A percentile compares a stretch with the other conserved stretches of the same genome.
Conservation (phyloP, 2,888 invertebrate genomes). For the Hypomecis atomaria region DNA sequence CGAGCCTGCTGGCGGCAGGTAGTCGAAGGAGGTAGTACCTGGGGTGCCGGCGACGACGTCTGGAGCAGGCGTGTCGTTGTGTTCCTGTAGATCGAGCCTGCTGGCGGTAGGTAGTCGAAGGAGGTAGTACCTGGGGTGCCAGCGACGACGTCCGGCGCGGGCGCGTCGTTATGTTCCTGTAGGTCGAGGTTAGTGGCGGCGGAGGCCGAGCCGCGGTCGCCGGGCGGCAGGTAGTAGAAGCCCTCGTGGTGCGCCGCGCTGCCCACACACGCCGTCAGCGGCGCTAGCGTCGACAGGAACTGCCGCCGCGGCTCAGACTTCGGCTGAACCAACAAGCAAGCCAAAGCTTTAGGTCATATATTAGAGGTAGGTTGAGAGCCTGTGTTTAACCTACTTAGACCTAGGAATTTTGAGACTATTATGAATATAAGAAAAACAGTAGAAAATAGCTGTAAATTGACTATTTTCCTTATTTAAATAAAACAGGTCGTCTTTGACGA, state of each 20-base stretch:
- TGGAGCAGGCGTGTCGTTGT: conserved; percentile 86
- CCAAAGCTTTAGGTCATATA: too few relatives aligned
- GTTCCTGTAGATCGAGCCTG: conserved; percentile 85
- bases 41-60: conserved; percentile 92
- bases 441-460: too few relatives aligned
- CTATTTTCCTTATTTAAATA: too few relatives aligned
- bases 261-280: conserved; percentile 91
- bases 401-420: too few relatives aligned
- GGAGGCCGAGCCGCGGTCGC: conserved; percentile 85
- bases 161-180: conserved; percentile 78
- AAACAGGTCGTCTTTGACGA: too few relatives aligned
- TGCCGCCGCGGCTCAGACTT: conserved; percentile 89
- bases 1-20: too few relatives aligned
- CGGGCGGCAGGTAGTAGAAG: conserved; percentile 82
- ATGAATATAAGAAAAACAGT: too few relatives aligned
- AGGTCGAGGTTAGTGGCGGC: conserved; percentile 87
- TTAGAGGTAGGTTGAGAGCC: too few relatives aligned
- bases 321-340: conserved; percentile 47
- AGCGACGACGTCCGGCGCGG: conserved; percentile 91
- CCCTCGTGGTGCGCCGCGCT: conserved; percentile 79
- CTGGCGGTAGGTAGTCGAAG: too few relatives aligned
- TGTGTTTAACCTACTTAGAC: too few relatives aligned
- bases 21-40: conserved; percentile 61
- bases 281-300: conserved; percentile 91
- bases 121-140: conserved; percentile 87